Base-by-base conservation (phyloP, 2,797 vertebrate species). In the Crocodylus rhombifer region DNA sequence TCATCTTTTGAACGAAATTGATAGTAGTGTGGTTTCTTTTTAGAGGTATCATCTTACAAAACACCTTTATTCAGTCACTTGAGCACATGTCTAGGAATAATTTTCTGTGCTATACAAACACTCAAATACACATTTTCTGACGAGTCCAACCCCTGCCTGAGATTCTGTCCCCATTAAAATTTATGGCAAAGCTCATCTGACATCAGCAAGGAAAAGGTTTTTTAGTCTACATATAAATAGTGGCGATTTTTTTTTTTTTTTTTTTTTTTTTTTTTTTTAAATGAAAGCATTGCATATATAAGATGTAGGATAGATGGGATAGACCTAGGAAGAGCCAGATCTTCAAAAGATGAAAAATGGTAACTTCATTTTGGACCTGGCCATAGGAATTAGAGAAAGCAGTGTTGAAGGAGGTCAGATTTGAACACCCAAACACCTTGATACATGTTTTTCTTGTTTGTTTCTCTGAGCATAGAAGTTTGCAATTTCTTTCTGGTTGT, bases 11-110 rank as follows among this genome's bases (percentile, higher is more conserved):
- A 82, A 84, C 87, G 73, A 62, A 60, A 33, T 80, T 78, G 33
- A 80, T 84, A 76, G 77, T 26, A 25, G 80, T 77, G 87, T 94
- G 91, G 92, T 93, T 89, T 64, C 77, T 91, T 36, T 71, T 93
- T 69, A 78, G 0, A 86, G 84, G 21, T 63, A 36, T 17, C 85
- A 85, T 4, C 51, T n/a, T 56, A 18, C 25, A 51, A 64, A 18
- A 36, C 4, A 0, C 6, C 36, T 80, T 67, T 30, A 16, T 33
- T 91, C 73, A n/a, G 0, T 91, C 58, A 78, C 78, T 15, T 82
- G 81, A 87, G 51, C 61, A 21, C 67, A 4, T 15, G 93, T 82
- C 63, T 87, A 86, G 79, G 93, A 69, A 10, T 80, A 1, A 51
- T 87, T 51, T 90, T 92, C 51, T 28, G 73, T 89, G 51, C 90